Evolutionary conservation across 2,888 invertebrate species (phyloP).

Genomic region (Pyrochroa serraticornis): DNA sequence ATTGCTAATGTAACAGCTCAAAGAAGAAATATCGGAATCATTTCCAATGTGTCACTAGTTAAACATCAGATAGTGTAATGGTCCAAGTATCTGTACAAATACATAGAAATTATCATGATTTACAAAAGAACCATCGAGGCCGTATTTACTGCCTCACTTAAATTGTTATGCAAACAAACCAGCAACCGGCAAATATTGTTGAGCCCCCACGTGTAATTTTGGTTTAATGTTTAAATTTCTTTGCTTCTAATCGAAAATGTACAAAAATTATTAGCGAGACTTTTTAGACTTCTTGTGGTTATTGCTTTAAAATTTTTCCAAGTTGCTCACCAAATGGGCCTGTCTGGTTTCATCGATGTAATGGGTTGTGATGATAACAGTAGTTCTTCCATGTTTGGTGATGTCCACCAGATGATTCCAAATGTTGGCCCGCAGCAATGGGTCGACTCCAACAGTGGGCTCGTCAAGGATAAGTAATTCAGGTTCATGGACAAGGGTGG

Average conservation of each 20-base stretch:
- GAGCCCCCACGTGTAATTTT: not conserved
- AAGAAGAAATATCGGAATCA: too few species aligned
- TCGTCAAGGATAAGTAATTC: slow-evolving; percentile 89
- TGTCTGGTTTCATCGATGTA: slow-evolving; percentile 95
- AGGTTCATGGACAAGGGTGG: slow-evolving; percentile 86
- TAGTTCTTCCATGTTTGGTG: slow-evolving; percentile 87
- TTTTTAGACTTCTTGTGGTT: too few species aligned
- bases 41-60: too few species aligned
- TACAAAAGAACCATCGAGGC: too few species aligned
- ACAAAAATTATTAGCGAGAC: too few species aligned
- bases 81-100: too few species aligned
- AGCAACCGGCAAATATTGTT: not conserved
- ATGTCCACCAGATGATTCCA: slow-evolving; percentile 93
- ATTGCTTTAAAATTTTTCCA: not conserved
- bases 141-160: too few species aligned
- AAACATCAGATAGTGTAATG: too few species aligned
- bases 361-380: slow-evolving; percentile 91
- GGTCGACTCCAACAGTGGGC: slow-evolving; percentile 94
- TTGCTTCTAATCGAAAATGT: too few species aligned
- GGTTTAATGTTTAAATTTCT: too few species aligned
- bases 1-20: too few species aligned
- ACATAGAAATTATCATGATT: too few species aligned
- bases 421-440: slow-evolving; percentile 87
- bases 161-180: slow-evolving; percentile 1
- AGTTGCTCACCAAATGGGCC: slow-evolving; percentile 77